Base-by-base conservation (phyloP, 2,113 vertebrate genomes). In the Origma solitaria region DNA sequence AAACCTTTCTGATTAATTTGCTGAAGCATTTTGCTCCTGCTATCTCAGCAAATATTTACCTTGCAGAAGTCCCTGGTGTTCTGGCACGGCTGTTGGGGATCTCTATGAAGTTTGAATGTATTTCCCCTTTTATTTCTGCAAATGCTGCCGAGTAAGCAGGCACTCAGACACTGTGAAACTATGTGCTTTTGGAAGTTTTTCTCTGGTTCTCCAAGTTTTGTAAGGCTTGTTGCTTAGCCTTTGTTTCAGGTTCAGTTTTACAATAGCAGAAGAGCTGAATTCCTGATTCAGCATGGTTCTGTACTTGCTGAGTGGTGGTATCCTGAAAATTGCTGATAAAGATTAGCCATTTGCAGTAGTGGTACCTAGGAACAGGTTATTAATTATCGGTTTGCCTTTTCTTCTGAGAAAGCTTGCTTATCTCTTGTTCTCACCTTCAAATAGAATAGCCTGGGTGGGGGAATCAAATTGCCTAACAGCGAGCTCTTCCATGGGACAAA, bases 1-100 rank as follows among this genome's bases (percentile, higher is more conserved):
- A 69, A 96, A 73, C 37, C 58, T 69, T 92, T 64, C 76, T 90
- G 62, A 80, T 85, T 85, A 86, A 92, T 83, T 86, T 70, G 25
- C 76, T 70, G 42, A 65, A 91, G 14, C 22, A 31, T 88, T 95
- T 94, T 83, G 13, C 25, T 83, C 47, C 33, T 81, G n/a, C 76
- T 65, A 17, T 37, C 64, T 95, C 86, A 90, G 82, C 53, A 85
- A 92, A 78, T 89, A 90, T 87, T 87, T 84, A 62, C 28, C 53
- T 90, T 76, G 66, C 57, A 82, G 61, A 53, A 80, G 51, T 83
- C 76, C 33, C 44, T 81, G 69, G 15, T 81, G 51, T 19, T 73
- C 64, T 83, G 60, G 30, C 13, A 47, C 10, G 2, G 45, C 24
- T 91, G 21, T 19, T 81, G 37, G 54, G 40, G 31, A 54, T 69